Conservation (phyloP, 2,888 invertebrate species). For the Andricus quercusramuli region DNA sequence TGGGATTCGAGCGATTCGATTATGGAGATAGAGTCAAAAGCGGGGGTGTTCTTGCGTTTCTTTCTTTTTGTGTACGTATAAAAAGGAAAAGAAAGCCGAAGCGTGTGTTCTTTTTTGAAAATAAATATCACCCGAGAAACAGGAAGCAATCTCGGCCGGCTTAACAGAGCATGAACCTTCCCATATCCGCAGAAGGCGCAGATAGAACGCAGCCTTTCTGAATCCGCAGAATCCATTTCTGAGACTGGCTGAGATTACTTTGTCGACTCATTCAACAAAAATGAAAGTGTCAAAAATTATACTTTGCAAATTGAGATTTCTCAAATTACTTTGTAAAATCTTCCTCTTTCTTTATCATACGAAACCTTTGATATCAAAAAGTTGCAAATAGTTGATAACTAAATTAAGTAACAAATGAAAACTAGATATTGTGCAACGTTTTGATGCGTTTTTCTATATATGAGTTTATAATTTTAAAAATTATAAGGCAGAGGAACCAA, state of each 20-base stretch:
- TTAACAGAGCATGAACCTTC: constrained; percentile 59
- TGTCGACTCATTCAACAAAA: constrained; percentile 11
- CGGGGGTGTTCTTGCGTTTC: constrained; percentile 7
- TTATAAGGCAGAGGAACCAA: too few species aligned
- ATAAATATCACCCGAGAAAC: constrained; percentile 67
- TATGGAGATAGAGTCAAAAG: constrained; percentile 34
- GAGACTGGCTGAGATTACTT: not conserved
- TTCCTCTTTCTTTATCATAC: too few species aligned
- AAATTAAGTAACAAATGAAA: too few species aligned
- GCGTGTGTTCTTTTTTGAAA: constrained; percentile 49
- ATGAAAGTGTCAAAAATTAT: constrained; percentile 7
- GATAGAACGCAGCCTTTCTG: constrained; percentile 26
- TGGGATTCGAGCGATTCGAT: constrained; percentile 23
- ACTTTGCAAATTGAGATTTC: not conserved
- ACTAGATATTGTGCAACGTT: too few species aligned
- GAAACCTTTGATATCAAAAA: too few species aligned
- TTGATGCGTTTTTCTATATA: too few species aligned
- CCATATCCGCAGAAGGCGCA: constrained; percentile 30
- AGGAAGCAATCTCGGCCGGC: constrained; percentile 69
- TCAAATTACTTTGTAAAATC: too few species aligned
- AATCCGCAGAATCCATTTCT: constrained; percentile 23
- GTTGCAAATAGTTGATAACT: too few species aligned
- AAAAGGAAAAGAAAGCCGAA: not conserved
- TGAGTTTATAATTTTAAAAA: too few species aligned
- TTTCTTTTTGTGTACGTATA: not conserved